phyloP scores from a whole-genome alignment of 2,797 vertebrate species.

The Platyrinchus mystaceus region DNA sequence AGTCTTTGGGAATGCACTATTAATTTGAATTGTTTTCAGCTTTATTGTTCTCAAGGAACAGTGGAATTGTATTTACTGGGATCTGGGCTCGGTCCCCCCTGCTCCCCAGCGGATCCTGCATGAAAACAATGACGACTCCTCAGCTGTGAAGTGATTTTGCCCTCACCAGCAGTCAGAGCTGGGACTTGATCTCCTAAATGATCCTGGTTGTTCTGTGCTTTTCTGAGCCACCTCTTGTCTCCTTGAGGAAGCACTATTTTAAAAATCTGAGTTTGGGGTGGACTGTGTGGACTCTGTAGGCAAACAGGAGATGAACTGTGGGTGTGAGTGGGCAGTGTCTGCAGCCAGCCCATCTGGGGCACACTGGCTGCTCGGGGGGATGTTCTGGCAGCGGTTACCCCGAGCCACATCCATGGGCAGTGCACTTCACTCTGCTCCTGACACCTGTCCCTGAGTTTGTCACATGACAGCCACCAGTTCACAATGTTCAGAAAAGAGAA shows the following conservation, averaged over 20 bases:
- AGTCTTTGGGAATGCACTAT: neutral
- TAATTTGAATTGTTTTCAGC: neutral
- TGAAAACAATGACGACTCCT: neutral
- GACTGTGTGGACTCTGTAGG: neutral
- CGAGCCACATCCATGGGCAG: rapidly evolving
- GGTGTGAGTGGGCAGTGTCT: neutral
- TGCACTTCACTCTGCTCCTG: neutral
- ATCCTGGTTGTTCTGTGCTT: neutral
- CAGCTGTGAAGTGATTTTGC: neutral
- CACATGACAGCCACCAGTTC: neutral
- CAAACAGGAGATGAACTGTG: neutral
- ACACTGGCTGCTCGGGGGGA: neutral
- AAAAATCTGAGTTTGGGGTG: neutral
- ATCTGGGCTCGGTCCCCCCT: neutral
- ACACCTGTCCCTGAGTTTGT: rapidly evolving
- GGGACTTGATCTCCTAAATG: neutral
- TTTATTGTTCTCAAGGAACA: neutral
- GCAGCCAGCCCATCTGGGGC: neutral
- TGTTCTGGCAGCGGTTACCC: neutral
- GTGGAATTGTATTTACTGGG: neutral
- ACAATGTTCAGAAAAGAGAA: neutral
- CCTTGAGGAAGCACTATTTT: neutral
- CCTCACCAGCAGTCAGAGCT: neutral
- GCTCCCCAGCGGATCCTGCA: neutral
- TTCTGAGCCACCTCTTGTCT: neutral